These are phyloP conservation scores for Pheosia tremula DNA, from an alignment of 2,888 invertebrate genomes.

Conservation along the genomic window DNA sequence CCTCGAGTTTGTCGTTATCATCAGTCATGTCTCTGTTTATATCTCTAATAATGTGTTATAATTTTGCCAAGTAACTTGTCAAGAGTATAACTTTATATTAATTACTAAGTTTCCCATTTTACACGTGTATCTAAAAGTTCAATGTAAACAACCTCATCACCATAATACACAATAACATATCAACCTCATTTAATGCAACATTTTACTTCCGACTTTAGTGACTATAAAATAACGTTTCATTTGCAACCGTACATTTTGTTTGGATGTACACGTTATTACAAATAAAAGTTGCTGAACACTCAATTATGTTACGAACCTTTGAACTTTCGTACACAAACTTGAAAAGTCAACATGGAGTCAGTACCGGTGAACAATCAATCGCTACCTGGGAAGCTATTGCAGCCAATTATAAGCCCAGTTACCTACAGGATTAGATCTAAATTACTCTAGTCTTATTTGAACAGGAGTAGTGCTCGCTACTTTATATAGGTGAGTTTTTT, in stretches of 20 bases:
- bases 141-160: background rate
- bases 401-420: background rate
- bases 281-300: background rate
- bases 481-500: background rate
- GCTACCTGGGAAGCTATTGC: background rate
- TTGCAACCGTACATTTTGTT: background rate
- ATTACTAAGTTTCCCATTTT: constrained; percentile 4
- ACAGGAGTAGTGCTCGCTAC: background rate
- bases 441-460: background rate
- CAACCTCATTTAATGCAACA: background rate
- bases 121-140: background rate
- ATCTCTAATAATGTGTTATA: too few relatives aligned
- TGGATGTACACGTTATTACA: background rate
- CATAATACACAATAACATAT: background rate
- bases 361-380: background rate
- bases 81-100: background rate
- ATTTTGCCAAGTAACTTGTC: too few relatives aligned
- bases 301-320: constrained; percentile 1
- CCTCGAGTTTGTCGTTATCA: too few relatives aligned
- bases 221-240: background rate
- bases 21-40: background rate
- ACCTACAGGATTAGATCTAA: background rate
- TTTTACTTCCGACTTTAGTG: background rate
- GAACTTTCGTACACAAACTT: background rate
- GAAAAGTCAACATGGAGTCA: background rate